Base-by-base conservation (phyloP, 2,888 invertebrate species). In the Scelioninae gen. 2 region DNA sequence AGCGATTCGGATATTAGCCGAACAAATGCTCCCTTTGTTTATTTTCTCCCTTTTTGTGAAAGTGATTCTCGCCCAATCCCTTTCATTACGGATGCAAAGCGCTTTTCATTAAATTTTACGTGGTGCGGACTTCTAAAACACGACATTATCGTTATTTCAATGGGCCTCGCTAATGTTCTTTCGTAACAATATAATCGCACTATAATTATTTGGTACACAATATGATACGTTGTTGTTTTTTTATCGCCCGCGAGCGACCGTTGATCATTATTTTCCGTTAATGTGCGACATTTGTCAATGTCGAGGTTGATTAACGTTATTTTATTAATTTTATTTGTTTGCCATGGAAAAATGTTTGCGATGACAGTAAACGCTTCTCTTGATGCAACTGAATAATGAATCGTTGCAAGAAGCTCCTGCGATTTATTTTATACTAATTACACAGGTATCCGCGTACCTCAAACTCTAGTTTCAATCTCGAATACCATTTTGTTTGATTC, bases 1-100 rank as follows among this genome's bases (percentile, higher is more conserved):
- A 60, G 67, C 57, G 46, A 41, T 50, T 57, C 48, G 31, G 37
- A 50, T 57, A 67, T 57, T 57, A 48, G 41, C 52, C 22, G 63
- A 63, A 52, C 33, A 63, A 63, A 63, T 41, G 33, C 28, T 41
- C 25, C 19, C 53, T 11, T 31, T 31, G 4, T 5, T 57, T 45
- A 46, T 43, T 13, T 1, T 6, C 9, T 31, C 31, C 31, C 2
- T 9, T 31, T 9, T 9, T 16, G 11, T 25, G 11, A 18, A 52
- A 52, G 35, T 35, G 52, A 52, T 19, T 35, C 35, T 10, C 50
- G 19, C 7, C 35, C 52, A 63, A 63, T 63, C 43, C 31, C n/a
- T 18, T 13, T 46, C 11, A 45, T 50, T 50, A 31, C 18, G n/a
- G 39, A 52, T 43, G 61, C 41, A 63, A 63, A 63, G 41, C 16